These are phyloP conservation scores for Pogonognathellus flavescens DNA, from an alignment of 1,140 invertebrate genomes.

Conservation along the genomic window DNA sequence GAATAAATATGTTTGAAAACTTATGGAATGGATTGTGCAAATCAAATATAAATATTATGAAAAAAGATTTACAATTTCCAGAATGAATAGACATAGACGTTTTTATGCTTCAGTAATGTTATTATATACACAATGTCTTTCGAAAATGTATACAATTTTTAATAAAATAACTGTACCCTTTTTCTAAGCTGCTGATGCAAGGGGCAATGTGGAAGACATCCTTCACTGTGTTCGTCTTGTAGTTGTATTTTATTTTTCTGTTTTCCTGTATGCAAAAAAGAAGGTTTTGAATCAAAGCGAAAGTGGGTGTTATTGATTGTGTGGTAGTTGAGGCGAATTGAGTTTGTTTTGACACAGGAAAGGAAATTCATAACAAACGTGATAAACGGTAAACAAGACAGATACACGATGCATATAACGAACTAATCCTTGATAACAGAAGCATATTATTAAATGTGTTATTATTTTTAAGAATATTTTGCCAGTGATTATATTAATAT, in stretches of 20 bases:
- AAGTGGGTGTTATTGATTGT: too few relatives aligned
- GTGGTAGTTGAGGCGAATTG: too few relatives aligned
- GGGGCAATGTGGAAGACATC: background rate
- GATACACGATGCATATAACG: background rate
- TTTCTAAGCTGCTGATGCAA: background rate
- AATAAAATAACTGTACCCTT: too few relatives aligned
- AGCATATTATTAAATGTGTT: background rate
- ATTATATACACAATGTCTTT: too few relatives aligned
- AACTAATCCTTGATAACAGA: conserved; percentile 4
- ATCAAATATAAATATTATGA: too few relatives aligned
- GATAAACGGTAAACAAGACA: conserved; percentile 27
- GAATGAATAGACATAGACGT: too few relatives aligned
- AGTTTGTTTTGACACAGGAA: conserved; percentile 21
- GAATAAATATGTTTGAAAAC: too few relatives aligned
- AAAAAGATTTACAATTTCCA: too few relatives aligned
- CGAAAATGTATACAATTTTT: too few relatives aligned
- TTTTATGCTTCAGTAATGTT: too few relatives aligned
- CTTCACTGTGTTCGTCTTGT: background rate
- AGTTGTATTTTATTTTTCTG: background rate
- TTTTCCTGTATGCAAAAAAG: background rate
- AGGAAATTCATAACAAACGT: conserved; percentile 24
- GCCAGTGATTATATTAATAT: background rate
- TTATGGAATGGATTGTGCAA: too few relatives aligned
- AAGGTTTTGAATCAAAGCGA: too few relatives aligned
- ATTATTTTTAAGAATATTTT: conserved; percentile 14